A percentile compares a stretch with the other conserved stretches of the same genome.
phyloP scores from a whole-genome alignment of 64 coral and sea anemone species.

The Dendrophyllia cribrosa region DNA sequence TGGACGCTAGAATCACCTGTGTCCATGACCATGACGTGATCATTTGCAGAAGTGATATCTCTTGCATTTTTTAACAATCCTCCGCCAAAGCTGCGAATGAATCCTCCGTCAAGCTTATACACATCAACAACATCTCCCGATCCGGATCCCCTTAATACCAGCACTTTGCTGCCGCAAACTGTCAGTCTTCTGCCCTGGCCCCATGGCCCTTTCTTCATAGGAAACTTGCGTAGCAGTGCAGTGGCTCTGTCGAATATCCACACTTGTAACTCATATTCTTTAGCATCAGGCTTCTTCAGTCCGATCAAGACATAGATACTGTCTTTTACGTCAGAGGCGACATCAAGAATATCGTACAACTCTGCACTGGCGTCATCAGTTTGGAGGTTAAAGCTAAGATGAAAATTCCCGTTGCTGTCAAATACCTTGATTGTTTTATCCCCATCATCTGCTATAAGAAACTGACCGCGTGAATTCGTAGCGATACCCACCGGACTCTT shows the following conservation, averaged over 20 bases:
- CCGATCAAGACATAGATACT: no score
- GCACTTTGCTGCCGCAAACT: neutral
- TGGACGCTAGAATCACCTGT: neutral
- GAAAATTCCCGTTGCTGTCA: no score
- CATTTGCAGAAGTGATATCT: neutral
- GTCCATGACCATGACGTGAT: neutral
- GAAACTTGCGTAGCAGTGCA: no score
- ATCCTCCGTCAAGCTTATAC: neutral
- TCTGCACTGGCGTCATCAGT: neutral
- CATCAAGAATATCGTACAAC: no score
- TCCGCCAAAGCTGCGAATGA: neutral
- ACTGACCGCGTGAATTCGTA: constrained; percentile 21
- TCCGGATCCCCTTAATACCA: neutral
- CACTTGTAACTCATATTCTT: no score
- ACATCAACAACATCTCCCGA: neutral
- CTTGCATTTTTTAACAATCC: neutral
- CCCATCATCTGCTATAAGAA: constrained; percentile 10
- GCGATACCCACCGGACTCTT: neutral
- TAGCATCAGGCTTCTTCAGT: no score
- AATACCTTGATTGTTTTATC: no score
- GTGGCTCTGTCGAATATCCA: no score
- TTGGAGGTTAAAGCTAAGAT: neutral
- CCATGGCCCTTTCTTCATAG: neutral
- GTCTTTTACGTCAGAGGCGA: no score
- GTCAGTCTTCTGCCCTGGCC: neutral